Evolutionary conservation across 1,140 invertebrate genomes (phyloP).

Genomic region (Ips nitidus): DNA sequence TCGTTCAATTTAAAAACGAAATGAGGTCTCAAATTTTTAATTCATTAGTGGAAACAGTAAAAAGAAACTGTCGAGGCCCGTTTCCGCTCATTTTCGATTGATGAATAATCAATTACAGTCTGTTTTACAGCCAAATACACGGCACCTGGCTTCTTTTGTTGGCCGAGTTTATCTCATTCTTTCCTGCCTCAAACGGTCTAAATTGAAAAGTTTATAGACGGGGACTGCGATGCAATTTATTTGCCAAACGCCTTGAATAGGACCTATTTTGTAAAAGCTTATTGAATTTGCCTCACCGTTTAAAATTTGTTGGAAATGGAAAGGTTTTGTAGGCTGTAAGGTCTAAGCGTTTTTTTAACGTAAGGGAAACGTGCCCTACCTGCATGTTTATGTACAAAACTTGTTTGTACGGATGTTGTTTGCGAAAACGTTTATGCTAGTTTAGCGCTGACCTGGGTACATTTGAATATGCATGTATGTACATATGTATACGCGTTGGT

Average conservation of each 20-base stretch:
- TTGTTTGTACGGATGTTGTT: background rate
- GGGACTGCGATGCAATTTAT: slow-evolving; percentile 17
- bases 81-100: slow-evolving; percentile 23
- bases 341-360: background rate
- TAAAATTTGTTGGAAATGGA: slow-evolving; percentile 15
- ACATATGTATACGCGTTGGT: too few species aligned
- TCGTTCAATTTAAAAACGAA: slow-evolving; percentile 16
- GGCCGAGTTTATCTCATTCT: slow-evolving; percentile 30
- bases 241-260: slow-evolving; percentile 20
- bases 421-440: too few species aligned
- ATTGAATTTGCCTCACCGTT: slow-evolving; percentile 22
- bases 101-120: slow-evolving; percentile 34
- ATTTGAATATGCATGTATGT: too few species aligned
- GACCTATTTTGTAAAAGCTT: slow-evolving; percentile 23
- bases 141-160: slow-evolving; percentile 28
- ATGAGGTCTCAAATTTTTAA: slow-evolving; percentile 12
- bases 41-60: slow-evolving; percentile 14
- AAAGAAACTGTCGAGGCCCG: slow-evolving; percentile 12
- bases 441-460: too few species aligned
- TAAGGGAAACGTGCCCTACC: background rate
- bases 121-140: slow-evolving; percentile 34
- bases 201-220: slow-evolving; percentile 36
- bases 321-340: background rate
- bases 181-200: slow-evolving; percentile 29
- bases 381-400: background rate